Conservation (phyloP, 2,113 vertebrate species). For the Pelecanoides urinatrix region DNA sequence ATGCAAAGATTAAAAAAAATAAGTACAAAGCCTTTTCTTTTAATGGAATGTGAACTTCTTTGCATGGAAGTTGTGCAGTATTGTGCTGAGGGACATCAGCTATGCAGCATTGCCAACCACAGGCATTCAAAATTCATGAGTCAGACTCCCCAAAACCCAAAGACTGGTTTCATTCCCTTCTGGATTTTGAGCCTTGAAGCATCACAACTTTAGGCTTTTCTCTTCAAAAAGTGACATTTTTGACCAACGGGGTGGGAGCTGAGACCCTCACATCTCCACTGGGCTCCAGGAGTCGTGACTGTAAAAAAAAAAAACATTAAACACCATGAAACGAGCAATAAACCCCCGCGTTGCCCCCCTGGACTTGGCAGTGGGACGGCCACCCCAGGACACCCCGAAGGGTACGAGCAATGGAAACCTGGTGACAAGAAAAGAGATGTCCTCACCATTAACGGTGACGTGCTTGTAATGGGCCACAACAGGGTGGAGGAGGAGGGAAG, state of each 20-base stretch:
- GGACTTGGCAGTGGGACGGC: neutral
- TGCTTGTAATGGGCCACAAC: neutral
- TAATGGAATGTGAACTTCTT: neutral
- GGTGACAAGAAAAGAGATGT: neutral
- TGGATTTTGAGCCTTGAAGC: slow-evolving; percentile 1
- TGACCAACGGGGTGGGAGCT: neutral
- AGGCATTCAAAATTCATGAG: slow-evolving; percentile 41
- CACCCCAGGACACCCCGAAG: neutral
- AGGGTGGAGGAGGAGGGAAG: neutral
- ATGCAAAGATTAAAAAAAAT: neutral
- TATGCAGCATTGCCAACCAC: slow-evolving; percentile 45
- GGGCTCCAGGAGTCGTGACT: neutral
- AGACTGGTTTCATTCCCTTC: slow-evolving; percentile 32
- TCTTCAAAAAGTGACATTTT: neutral
- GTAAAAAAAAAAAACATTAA: neutral
- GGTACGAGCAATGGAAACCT: neutral
- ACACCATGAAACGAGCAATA: neutral
- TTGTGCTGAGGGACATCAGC: slow-evolving; percentile 36
- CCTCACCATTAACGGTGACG: neutral
- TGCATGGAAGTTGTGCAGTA: neutral
- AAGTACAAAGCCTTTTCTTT: slow-evolving; percentile 15
- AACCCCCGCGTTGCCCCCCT: neutral
- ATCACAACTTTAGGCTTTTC: neutral
- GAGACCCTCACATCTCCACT: neutral
- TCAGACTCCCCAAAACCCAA: slow-evolving; percentile 47